Base-by-base conservation (phyloP, 2,113 vertebrate species). In the Pelecanus crispus region DNA sequence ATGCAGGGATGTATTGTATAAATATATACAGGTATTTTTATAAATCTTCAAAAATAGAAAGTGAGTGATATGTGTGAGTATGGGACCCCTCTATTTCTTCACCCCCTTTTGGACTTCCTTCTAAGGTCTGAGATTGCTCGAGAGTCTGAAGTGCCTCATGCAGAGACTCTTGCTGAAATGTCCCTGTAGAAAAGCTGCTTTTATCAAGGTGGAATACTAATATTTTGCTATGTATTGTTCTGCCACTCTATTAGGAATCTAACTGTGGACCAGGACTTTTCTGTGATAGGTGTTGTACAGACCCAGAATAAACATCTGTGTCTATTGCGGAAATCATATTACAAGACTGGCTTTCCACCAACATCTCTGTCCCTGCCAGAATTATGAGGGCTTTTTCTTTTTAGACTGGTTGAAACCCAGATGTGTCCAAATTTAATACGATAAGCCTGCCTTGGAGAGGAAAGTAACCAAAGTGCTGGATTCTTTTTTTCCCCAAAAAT, bases 261-360 rank as follows among this genome's bases (percentile, higher is more conserved):
- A 45, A 11, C 3, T 82, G 58, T 70, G 73, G 85, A 87, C 50
- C 47, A 84, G 80, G 73, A 40, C 62, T 50, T 83, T 53, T 70
- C 85, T 71, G 72, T 44, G 90, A 44, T 83, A 92, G 94, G 86
- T 97, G 86, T 13, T 87, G 66, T 80, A 58, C 78, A 92, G 81
- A 58, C 83, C 36, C 78, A 80, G 95, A 61, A 17, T 53, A 89
- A 89, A 85, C 87, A 92, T 90, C 83, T 94, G 71, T 44, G 72
- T 71, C 85, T 70, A 2, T 58, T 44, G 74, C 1, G 4, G 84
- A 94, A 96, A 85, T 92, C 3, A 0, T 58, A 50, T 94, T 95
- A 80, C 91, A 66, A 31, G 86, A 49, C 84, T 96, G 95, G 91
- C 96, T 72, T 82, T n/a, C 26, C 70, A 56, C 95, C 94, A 96